Base-by-base conservation (phyloP, 1,140 invertebrate genomes). In the Bathynomus jamesi region DNA sequence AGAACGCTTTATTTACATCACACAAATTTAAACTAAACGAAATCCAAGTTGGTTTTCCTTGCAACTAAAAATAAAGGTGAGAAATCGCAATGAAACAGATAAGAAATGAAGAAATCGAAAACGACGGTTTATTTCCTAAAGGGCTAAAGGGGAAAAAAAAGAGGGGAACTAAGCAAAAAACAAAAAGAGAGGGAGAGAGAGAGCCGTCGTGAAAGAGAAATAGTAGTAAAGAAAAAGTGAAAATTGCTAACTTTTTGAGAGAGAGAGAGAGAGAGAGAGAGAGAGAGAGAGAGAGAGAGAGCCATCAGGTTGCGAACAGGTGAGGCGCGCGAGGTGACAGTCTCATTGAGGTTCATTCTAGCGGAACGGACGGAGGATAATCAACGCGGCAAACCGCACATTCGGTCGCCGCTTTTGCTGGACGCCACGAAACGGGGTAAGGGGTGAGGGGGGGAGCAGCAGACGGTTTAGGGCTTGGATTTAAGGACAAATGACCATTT, bases 281-380 rank as follows among this genome's bases (percentile, higher is more conserved):
- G 40, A 53, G 40, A 53, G 40, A 53, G 21, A 17, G 40, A 8
- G 21, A 21, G 40, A 53, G 40, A 53, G 40, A 21, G 21, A 53
- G 21, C 21, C 40, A 21, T 53, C 40, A 53, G 21, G 11, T 21
- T 53, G 40, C 40, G 40, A 53, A 53, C 40, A 53, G 40, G 40
- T 53, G 40, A 53, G 40, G 11, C 1, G 40, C 21, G 40, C 40
- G 40, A 53, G 2, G 40, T 53, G 40, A 53, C 40, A 53, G 40
- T 53, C 40, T 53, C 40, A 53, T 53, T 53, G 40, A 53, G 40
- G 40, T 53, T 53, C 40, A 53, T 53, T 53, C 40, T 53, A 53
- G 40, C 21, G 40, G 40, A 53, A 53, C 40, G 40, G 40, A 53
- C 40, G 40, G 11, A 53, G 40, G 40, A 53, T 53, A 53, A 53